Evolutionary conservation across 2,113 vertebrate genomes (phyloP), one percentile per base, ranked within the genome.

Genomic region (Oxyruncus cristatus): DNA sequence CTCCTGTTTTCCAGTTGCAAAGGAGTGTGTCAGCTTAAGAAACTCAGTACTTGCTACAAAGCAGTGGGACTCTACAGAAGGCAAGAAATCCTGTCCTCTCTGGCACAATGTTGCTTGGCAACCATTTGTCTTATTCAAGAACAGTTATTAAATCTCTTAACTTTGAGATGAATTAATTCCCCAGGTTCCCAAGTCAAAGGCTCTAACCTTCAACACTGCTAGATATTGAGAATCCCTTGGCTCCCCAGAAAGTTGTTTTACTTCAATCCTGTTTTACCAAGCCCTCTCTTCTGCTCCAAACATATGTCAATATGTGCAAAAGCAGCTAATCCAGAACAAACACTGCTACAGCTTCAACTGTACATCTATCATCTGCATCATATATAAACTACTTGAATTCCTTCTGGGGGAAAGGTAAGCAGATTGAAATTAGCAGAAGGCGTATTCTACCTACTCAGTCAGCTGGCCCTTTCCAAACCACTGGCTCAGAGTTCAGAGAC

Each of bases 111-210:
- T 81, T 89, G 44, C 85, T 89, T 67, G n/a, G 80, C 73, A 93
- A 96, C 76, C 65, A 68, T 82, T 71, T 83, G 49, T 80, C 92
- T 86, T 87, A 72, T 46, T 89, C 80, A 82, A 75, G 61, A 93
- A 89, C 2, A 84, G 41, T 55, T 82, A 89, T 47, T 87, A 87
- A 78, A 78, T 81, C 61, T 87, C 68, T 80, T 65, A 74, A 93
- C 22, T 65, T 32, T 47, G 20, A 78, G 66, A 71, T 72, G 2
- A 89, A 93, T 87, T 91, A 78, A 85, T 78, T 91, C 39, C 68
- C 52, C 63, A 67, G 37, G 61, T 92, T 80, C 83, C 80, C 59
- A 75, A 95, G 63, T 76, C 61, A 89, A 91, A 92, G 93, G 47
- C 42, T 86, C 44, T 74, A 94, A 83, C 65, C 58, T 82, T 71